phyloP scores from a whole-genome alignment of 2,797 vertebrate species.

The Poecilia velifera region DNA sequence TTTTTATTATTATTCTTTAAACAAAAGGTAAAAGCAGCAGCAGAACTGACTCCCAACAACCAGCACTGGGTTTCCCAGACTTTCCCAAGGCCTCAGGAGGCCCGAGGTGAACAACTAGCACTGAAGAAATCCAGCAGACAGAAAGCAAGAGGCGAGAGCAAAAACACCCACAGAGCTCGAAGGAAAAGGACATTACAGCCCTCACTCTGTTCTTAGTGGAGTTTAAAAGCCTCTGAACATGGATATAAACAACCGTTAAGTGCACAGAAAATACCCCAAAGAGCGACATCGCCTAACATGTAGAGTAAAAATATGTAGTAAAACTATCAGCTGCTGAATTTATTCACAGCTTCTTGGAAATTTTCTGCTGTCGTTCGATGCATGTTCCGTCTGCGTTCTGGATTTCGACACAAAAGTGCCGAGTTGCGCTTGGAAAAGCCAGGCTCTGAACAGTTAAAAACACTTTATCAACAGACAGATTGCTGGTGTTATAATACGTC shows the following conservation, averaged over 20 bases:
- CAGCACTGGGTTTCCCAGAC: slow-evolving; percentile 54
- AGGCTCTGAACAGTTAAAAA: slow-evolving; percentile 47
- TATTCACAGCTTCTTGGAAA: slow-evolving; percentile 6
- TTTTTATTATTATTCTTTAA: slow-evolving; percentile 33
- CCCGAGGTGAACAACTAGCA: slow-evolving; percentile 20
- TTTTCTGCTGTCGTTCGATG: background rate
- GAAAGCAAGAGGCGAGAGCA: slow-evolving; percentile 22
- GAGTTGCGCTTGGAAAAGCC: slow-evolving; percentile 42
- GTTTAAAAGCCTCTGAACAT: background rate
- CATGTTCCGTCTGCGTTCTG: slow-evolving; percentile 45
- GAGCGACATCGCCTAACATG: background rate
- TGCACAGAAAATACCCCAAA: slow-evolving; percentile 4
- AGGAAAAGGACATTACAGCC: background rate
- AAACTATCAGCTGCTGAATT: background rate
- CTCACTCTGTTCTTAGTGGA: background rate
- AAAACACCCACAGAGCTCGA: background rate
- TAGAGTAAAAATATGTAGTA: slow-evolving; percentile 7
- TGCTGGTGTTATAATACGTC: slow-evolving; percentile 79
- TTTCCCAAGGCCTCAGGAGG: slow-evolving; percentile 13
- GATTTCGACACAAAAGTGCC: slow-evolving; percentile 20
- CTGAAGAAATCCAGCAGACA: slow-evolving; percentile 54
- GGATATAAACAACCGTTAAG: background rate
- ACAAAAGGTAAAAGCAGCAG: slow-evolving; percentile 68
- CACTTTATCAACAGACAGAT: slow-evolving; percentile 63
- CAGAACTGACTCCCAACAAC: slow-evolving; percentile 57